phyloP scores from a whole-genome alignment of 2,797 vertebrate species.

The Acridotheres tristis region DNA sequence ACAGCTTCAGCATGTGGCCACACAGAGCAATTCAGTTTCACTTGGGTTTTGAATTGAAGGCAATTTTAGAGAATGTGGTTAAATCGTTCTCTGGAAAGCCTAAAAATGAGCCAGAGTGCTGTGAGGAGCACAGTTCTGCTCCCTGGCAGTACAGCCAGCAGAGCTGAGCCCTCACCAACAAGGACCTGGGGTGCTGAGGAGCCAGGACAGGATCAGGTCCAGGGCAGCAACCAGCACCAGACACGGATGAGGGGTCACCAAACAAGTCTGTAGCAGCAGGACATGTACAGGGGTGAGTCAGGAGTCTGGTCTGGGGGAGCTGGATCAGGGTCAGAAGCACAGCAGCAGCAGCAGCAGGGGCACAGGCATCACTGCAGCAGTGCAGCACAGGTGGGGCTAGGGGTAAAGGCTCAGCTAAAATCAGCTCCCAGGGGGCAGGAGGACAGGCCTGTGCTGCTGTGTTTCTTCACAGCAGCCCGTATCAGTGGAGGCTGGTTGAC shows the following conservation, averaged over 20 bases:
- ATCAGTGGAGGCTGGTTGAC: background rate
- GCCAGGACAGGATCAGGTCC: background rate
- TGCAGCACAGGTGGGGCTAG: background rate
- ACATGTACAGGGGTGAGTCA: background rate
- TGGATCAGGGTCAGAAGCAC: background rate
- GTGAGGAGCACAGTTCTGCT: background rate
- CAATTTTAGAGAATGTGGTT: background rate
- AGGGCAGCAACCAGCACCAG: fast-evolving
- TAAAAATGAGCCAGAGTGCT: fast-evolving
- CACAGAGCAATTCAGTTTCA: background rate
- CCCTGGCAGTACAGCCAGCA: fast-evolving
- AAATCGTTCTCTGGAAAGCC: background rate
- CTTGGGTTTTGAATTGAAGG: background rate
- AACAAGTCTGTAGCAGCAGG: background rate
- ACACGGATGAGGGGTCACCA: fast-evolving
- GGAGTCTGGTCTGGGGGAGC: background rate
- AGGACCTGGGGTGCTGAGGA: background rate
- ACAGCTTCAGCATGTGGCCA: background rate
- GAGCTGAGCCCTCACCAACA: background rate
- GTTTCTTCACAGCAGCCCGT: background rate
- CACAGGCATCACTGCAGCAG: background rate
- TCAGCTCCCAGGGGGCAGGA: background rate
- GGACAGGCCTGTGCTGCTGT: background rate
- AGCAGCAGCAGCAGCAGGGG: background rate
- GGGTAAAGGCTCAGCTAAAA: background rate